Evolutionary conservation across 2,888 invertebrate species (phyloP).

Genomic region (Serrognathus titanus): DNA sequence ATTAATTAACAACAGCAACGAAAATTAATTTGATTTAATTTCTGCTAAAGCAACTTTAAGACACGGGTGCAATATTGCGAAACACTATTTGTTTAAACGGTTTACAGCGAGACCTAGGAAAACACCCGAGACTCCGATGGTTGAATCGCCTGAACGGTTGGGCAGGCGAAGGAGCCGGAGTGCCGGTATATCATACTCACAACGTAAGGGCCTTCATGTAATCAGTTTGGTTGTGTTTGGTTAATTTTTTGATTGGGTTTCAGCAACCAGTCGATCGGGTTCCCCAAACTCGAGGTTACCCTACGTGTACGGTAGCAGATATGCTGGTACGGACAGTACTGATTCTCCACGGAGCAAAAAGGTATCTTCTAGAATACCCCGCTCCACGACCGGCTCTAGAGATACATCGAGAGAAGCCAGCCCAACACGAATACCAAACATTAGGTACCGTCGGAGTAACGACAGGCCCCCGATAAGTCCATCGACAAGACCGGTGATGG

Average conservation of each 20-base stretch:
- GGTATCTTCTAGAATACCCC: constrained; percentile 64
- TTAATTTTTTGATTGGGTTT: constrained; percentile 24
- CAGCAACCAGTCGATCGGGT: constrained; percentile 89
- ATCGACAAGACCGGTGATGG: constrained; percentile 62
- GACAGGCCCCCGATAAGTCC: constrained; percentile 57
- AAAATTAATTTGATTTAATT: neutral
- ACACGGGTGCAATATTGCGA: too few relatives aligned
- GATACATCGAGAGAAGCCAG: constrained; percentile 53
- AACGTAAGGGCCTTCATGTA: constrained; percentile 65
- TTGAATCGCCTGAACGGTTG: constrained; percentile 61
- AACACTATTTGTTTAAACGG: constrained; percentile 5
- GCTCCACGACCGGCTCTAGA: constrained; percentile 65
- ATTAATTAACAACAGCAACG: too few relatives aligned
- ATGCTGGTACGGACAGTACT: constrained; percentile 37
- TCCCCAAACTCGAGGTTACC: constrained; percentile 86
- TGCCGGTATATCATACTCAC: constrained; percentile 84
- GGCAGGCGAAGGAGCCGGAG: constrained; percentile 61
- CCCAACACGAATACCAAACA: constrained; percentile 38
- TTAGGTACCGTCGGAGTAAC: constrained; percentile 41
- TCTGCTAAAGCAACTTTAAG: neutral
- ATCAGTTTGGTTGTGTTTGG: neutral
- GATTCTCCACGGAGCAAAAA: constrained; percentile 58
- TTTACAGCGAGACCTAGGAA: constrained; percentile 64
- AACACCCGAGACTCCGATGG: constrained; percentile 53
- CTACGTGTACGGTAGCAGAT: constrained; percentile 62